Conservation (phyloP, 2,113 vertebrate genomes). For the Tenrec ecaudatus region DNA sequence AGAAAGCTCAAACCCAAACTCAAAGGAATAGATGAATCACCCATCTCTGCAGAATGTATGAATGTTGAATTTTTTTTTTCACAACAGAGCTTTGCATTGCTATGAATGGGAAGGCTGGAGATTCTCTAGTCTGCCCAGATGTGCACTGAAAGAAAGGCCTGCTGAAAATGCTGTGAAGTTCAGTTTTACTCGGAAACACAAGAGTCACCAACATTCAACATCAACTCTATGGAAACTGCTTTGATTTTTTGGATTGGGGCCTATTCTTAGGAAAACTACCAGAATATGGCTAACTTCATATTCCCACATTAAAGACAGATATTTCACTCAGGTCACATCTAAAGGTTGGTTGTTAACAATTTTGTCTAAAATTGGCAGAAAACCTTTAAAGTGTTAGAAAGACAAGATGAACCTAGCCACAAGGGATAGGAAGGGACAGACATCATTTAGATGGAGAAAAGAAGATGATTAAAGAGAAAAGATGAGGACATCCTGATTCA, state of each 20-base stretch:
- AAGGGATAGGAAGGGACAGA: background rate
- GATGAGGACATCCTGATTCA: background rate
- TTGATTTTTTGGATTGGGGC: background rate
- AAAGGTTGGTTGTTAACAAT: background rate
- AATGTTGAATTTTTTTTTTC: background rate
- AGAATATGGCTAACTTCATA: background rate
- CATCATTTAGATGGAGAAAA: background rate
- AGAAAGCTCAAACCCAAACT: conserved; percentile 3
- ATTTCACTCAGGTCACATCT: background rate
- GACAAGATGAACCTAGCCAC: background rate
- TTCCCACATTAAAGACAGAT: background rate
- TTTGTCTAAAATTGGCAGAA: background rate
- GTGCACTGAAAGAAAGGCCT: background rate
- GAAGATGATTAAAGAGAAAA: background rate
- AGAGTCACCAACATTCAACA: background rate
- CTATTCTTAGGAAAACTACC: background rate
- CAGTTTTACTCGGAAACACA: background rate
- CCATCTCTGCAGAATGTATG: background rate
- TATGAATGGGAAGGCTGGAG: background rate
- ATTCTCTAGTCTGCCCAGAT: no score
- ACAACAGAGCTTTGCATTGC: background rate
- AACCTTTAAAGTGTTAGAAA: conserved; percentile 28
- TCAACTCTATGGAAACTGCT: background rate
- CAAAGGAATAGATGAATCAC: background rate
- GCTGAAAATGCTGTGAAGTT: background rate